Percentiles rank a stretch among this genome's conserved stretches.
Evolutionary conservation across 2,888 invertebrate genomes (phyloP).

Genomic region (Parnassius smintheus): DNA sequence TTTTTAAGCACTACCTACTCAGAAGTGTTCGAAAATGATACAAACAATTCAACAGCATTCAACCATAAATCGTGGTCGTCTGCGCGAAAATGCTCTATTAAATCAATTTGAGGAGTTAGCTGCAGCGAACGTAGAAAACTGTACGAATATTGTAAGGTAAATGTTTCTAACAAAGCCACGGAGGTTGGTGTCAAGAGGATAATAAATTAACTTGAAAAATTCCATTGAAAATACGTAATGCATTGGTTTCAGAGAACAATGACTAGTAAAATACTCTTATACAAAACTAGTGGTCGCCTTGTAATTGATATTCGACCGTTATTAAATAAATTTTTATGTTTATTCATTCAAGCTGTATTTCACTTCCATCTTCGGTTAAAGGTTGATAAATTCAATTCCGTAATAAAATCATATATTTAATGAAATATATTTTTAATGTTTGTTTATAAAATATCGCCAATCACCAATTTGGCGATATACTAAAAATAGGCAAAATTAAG

Average conservation of each 20-base stretch:
- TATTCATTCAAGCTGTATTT: too few relatives aligned
- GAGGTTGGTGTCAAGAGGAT: conserved; percentile 17
- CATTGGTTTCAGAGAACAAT: conserved; percentile 9
- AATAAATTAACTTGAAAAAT: conserved; percentile 25
- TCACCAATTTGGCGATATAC: too few relatives aligned
- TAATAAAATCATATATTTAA: too few relatives aligned
- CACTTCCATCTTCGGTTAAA: too few relatives aligned
- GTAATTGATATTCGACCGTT: too few relatives aligned
- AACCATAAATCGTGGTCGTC: conserved; percentile 12
- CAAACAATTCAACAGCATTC: conserved; percentile 14
- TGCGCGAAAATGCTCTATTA: conserved; percentile 15
- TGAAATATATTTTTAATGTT: too few relatives aligned
- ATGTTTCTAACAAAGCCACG: conserved; percentile 14
- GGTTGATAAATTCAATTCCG: too few relatives aligned
- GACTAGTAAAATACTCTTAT: not conserved
- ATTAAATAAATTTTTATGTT: too few relatives aligned
- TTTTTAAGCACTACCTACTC: too few relatives aligned
- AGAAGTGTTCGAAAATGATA: not conserved
- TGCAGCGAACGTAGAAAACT: conserved; percentile 13
- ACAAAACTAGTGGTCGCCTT: not conserved
- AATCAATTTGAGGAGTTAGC: conserved; percentile 22
- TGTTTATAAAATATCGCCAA: too few relatives aligned
- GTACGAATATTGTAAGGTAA: conserved; percentile 21
- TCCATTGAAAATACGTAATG: conserved; percentile 20
- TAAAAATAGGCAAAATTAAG: too few relatives aligned